Percentiles rank a stretch among this genome's conserved stretches.
Conservation (phyloP, 2,797 vertebrate genomes). For the Trichosurus vulpecula region DNA sequence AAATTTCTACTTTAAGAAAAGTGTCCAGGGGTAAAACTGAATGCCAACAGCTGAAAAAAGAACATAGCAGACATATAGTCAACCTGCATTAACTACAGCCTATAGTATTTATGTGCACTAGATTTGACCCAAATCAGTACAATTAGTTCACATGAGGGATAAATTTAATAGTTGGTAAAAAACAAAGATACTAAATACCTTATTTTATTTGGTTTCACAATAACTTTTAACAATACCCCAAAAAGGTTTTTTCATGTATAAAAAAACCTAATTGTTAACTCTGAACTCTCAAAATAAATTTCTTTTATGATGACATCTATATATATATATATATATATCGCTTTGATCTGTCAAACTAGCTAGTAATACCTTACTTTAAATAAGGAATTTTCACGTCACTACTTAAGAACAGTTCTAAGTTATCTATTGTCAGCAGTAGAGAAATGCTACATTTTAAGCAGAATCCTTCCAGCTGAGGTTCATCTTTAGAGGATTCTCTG, state of each 20-base stretch:
- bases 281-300: constrained; percentile 28
- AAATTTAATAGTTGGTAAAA: constrained; percentile 35
- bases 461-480: constrained; percentile 27
- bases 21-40: constrained; percentile 15
- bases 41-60: constrained; percentile 42
- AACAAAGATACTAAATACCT: constrained; percentile 36
- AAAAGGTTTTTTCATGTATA: constrained; percentile 45
- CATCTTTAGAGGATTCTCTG: constrained; percentile 22
- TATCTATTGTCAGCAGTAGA: background rate
- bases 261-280: constrained; percentile 35
- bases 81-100: constrained; percentile 35
- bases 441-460: constrained; percentile 42
- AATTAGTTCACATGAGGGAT: constrained; percentile 33
- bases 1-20: constrained; percentile 49
- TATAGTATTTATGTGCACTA: constrained; percentile 33
- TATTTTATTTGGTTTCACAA: constrained; percentile 37
- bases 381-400: constrained; percentile 40
- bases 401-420: constrained; percentile 40
- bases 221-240: constrained; percentile 54
- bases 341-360: constrained; percentile 39
- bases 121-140: constrained; percentile 26
- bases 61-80: constrained; percentile 40
- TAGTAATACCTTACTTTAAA: constrained; percentile 4
- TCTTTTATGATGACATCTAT: constrained; percentile 52
- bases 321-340: background rate